phyloP scores from a whole-genome alignment of 2,113 vertebrate genomes.

The Sorex araneus region DNA sequence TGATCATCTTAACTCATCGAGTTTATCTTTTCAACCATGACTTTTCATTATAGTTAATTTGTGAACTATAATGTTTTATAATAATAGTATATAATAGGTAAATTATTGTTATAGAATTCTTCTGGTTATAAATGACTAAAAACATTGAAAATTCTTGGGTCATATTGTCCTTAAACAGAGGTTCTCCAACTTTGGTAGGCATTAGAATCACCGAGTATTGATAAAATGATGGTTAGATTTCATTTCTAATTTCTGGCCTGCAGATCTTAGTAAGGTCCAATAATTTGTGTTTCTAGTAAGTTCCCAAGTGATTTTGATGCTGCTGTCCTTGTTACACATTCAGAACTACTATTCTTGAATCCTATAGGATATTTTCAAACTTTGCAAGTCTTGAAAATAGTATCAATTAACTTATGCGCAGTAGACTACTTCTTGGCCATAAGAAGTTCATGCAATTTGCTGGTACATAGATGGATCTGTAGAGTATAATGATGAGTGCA shows the following conservation, averaged over 20 bases:
- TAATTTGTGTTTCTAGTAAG: background rate
- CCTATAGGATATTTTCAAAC: background rate
- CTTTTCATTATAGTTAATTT: slow-evolving; percentile 23
- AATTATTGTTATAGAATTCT: background rate
- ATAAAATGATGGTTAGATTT: background rate
- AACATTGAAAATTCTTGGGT: background rate
- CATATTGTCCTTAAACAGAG: background rate
- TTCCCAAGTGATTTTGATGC: background rate
- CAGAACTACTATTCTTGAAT: slow-evolving; percentile 8
- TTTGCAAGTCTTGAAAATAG: no score
- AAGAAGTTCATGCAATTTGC: no score
- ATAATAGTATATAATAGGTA: background rate
- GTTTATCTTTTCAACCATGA: background rate
- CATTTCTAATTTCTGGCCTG: background rate
- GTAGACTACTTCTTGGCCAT: no score
- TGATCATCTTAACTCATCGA: slow-evolving; percentile 43
- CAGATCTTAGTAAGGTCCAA: background rate
- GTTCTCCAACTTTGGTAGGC: background rate
- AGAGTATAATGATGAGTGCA: no score
- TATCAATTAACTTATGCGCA: no score
- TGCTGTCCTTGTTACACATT: background rate
- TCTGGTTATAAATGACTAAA: background rate
- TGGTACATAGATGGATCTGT: no score
- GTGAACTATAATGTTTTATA: slow-evolving; percentile 25
- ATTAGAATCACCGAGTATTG: background rate